Percentiles rank a stretch among this genome's conserved stretches.
Evolutionary conservation across 1,140 invertebrate species (phyloP).

Genomic region (Brachionus paranguensis): DNA sequence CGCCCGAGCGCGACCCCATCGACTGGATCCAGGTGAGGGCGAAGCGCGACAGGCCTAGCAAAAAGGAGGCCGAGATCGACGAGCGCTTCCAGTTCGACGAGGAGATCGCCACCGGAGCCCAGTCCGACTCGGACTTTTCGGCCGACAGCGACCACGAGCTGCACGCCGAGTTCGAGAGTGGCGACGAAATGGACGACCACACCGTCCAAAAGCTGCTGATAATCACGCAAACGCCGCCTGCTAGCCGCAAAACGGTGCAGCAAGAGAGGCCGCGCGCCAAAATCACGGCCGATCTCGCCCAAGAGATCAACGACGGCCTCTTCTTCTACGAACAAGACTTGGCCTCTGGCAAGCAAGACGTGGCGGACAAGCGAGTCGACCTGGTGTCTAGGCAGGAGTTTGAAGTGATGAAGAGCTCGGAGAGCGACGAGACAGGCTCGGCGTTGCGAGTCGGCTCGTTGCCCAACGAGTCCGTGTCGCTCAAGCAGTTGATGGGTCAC

Average conservation of each 20-base stretch:
- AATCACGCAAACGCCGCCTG: slow-evolving; percentile 71
- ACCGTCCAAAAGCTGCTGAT: slow-evolving; percentile 91
- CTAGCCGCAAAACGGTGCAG: not conserved
- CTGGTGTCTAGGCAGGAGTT: slow-evolving; percentile 81
- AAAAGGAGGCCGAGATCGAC: slow-evolving; percentile 44
- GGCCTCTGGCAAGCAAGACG: not conserved
- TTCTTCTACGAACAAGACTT: slow-evolving; percentile 72
- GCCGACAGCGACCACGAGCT: not conserved
- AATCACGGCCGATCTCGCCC: slow-evolving; percentile 84
- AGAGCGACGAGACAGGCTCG: not conserved
- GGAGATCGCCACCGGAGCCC: slow-evolving; percentile 68
- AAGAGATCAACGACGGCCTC: slow-evolving; percentile 89
- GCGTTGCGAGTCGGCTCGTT: not conserved
- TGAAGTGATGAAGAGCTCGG: slow-evolving; percentile 62
- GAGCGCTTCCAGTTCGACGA: slow-evolving; percentile 91
- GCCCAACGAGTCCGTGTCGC: slow-evolving; percentile 33
- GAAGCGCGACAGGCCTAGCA: not conserved
- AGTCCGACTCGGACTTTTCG: not conserved
- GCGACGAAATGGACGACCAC: slow-evolving; percentile 72
- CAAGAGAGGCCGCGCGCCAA: slow-evolving; percentile 47
- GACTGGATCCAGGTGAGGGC: not conserved
- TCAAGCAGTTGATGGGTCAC: slow-evolving; percentile 43
- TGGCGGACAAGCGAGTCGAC: slow-evolving; percentile 71
- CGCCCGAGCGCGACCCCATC: not conserved
- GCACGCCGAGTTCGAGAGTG: slow-evolving; percentile 22